A percentile compares a stretch with the other conserved stretches of the same genome.
phyloP scores from a whole-genome alignment of 2,888 invertebrate species.

The Blastobasis lacticolella region DNA sequence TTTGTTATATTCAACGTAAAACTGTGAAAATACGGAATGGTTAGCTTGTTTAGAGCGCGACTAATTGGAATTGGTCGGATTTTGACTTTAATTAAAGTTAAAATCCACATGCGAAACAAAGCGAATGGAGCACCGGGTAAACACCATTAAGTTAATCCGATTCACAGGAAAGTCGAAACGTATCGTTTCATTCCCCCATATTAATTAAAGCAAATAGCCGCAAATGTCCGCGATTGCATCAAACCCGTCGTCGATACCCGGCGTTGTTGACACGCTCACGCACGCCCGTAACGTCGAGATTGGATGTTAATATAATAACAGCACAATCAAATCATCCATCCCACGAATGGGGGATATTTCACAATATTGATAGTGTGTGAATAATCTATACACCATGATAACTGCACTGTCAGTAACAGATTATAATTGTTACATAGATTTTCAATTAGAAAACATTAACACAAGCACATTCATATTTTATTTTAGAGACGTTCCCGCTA shows the following conservation, averaged over 20 bases:
- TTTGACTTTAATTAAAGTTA: no score
- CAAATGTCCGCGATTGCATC: constrained; percentile 28
- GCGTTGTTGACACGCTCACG: constrained; percentile 16
- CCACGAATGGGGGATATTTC: constrained; percentile 30
- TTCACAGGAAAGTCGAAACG: constrained; percentile 6
- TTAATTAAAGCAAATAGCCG: constrained; percentile 40
- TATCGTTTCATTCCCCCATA: constrained; percentile 22
- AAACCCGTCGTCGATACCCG: constrained; percentile 29
- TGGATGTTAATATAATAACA: constrained; percentile 26
- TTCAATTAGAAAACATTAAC: no score
- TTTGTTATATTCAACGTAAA: no score
- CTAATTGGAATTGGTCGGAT: background rate
- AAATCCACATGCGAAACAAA: no score
- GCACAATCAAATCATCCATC: constrained; percentile 20
- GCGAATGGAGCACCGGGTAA: background rate
- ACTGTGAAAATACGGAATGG: background rate
- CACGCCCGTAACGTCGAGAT: constrained; percentile 20
- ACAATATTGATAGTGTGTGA: constrained; percentile 10
- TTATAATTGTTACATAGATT: no score
- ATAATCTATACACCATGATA: no score
- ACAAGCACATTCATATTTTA: no score
- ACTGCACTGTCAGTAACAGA: no score
- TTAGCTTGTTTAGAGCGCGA: background rate
- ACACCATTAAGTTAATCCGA: background rate
- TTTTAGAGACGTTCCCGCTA: no score